Evolutionary conservation across 2,113 vertebrate genomes (phyloP), one percentile per base, ranked within the genome.

Genomic region (Forbesichthys papilliferus): DNA sequence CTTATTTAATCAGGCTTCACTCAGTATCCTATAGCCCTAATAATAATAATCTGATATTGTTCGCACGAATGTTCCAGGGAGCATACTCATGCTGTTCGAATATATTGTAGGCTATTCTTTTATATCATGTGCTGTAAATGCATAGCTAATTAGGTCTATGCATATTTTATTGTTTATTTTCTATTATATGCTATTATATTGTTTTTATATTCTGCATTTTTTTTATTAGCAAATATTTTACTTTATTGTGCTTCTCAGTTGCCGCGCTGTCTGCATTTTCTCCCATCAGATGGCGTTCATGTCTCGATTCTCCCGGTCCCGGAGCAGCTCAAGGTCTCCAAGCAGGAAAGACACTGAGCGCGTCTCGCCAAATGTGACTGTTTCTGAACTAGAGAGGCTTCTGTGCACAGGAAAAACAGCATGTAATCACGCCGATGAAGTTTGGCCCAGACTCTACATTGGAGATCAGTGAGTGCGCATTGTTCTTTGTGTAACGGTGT

Each of bases 371-470:
- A 87, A 90, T 52, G 91, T 98, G 81, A 94, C 86, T 0, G 91
- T 98, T 75, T 93, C 94, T 0, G 96, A 99, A 90, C 86, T 98
- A 12, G 95, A 98, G 84, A 82, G 96, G 84, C 87, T 99, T 5
- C 93, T 99, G 0, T 98, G 88, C 90, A 96, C 96, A 0, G 97
- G 96, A 0, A 99, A 98, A 68, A 96, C 95, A 0, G 95, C 95
- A 74, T 96, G 95, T 58, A 97, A 98, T 85, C 96, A 99, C 0
- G 95, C 94, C 0, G 97, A 99, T 10, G 94, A 99, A 85, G 96
- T 99, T 73, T 98, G 96, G 96, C 96, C 96, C 0, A 89, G 94
- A 52, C 95, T 99, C 73, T 98, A 96, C 82, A 93, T 99, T 1
- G 96, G 97, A n/a, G 96, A 98, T 68, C 97, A 98, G 96, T 98